Conservation (phyloP, 2,113 vertebrate genomes). For the Oncorhynchus keta region DNA sequence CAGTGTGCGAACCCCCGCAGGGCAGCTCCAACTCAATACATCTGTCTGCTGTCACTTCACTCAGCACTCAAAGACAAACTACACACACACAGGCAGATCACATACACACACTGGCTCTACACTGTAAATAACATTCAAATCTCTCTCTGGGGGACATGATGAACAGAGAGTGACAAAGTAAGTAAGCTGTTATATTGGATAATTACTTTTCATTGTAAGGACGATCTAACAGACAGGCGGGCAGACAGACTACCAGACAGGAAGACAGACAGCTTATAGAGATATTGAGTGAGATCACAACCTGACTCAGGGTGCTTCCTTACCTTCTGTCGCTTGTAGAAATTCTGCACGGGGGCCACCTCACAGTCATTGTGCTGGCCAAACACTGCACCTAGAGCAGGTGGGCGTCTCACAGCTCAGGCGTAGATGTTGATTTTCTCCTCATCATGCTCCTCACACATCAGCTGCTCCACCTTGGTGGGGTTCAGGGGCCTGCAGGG, state of each 20-base stretch:
- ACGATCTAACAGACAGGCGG: too few relatives aligned
- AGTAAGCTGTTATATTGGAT: background rate
- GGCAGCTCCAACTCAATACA: background rate
- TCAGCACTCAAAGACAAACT: background rate
- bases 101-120: background rate
- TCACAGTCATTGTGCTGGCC: conserved; percentile 88
- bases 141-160: background rate
- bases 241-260: background rate
- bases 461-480: conserved; percentile 73
- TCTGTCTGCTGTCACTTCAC: background rate
- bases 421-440: conserved; percentile 92
- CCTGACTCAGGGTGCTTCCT: background rate
- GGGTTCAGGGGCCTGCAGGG: background rate
- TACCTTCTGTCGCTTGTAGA: conserved; percentile 7
- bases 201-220: background rate
- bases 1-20: too few relatives aligned
- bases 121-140: background rate
- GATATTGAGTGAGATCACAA: background rate
- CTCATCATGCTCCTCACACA: conserved; percentile 86
- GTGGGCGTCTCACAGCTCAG: conserved; percentile 85
- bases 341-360: conserved; percentile 63
- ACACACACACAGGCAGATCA: background rate
- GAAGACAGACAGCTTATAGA: background rate
- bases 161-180: too few relatives aligned
- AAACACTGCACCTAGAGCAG: conserved; percentile 93